These are phyloP conservation scores for Herpailurus yagouaroundi DNA, from an alignment of 2,113 vertebrate genomes.

Conservation along the genomic window DNA sequence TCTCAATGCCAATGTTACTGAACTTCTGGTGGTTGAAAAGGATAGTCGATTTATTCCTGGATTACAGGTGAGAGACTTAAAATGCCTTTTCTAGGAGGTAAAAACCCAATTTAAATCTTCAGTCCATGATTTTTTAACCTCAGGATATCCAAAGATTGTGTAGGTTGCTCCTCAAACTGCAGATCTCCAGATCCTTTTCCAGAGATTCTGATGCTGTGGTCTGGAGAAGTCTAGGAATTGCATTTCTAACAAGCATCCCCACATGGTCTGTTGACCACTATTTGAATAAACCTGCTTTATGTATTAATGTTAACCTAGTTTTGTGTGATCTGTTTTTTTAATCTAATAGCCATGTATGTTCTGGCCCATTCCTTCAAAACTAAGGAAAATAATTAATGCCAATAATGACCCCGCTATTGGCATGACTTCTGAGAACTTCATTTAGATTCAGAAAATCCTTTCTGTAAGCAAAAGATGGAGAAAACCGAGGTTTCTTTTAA, in stretches of 20 bases:
- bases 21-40: conserved; percentile 97
- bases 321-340: neutral
- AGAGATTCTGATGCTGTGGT: neutral
- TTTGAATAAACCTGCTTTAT: neutral
- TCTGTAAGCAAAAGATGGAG: neutral
- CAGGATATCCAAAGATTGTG: neutral
- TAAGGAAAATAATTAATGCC: neutral
- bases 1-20: conserved; percentile 89
- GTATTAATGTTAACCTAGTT: neutral
- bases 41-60: conserved; percentile 96
- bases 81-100: conserved; percentile 7
- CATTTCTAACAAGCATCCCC: neutral
- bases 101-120: neutral
- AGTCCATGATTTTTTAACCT: neutral
- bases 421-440: conserved; percentile 39
- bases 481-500: neutral
- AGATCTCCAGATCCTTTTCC: neutral
- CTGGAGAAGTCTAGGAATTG: neutral
- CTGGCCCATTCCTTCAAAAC: neutral
- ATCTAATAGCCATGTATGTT: neutral
- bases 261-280: neutral
- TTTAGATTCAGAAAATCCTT: neutral
- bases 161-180: neutral
- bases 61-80: conserved; percentile 88
- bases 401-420: neutral